Conservation (phyloP, 2,888 invertebrate species). For the Gortyna flavago region DNA sequence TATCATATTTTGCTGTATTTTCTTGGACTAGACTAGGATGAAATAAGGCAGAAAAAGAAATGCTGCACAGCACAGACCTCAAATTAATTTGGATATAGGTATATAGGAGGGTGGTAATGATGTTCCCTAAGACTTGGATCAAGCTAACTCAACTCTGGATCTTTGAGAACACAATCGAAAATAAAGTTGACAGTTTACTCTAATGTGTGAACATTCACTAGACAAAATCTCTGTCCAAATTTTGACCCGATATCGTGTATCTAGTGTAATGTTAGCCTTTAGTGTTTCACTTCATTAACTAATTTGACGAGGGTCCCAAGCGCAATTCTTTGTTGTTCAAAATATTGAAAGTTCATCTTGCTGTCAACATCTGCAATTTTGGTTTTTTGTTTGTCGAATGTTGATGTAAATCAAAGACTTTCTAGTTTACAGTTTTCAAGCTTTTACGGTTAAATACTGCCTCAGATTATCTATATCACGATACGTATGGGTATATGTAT, state of each 20-base stretch:
- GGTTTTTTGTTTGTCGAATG: background rate
- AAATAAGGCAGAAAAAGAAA: background rate
- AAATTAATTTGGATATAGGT: background rate
- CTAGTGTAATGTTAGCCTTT: conserved; percentile 65
- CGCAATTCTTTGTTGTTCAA: conserved; percentile 64
- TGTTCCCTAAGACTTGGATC: background rate
- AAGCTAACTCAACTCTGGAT: background rate
- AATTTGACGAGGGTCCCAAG: conserved; percentile 70
- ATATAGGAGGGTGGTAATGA: too few species aligned
- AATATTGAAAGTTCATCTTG: conserved; percentile 40
- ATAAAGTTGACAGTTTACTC: background rate
- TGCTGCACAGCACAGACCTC: background rate
- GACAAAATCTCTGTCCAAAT: conserved; percentile 22
- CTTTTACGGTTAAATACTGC: conserved; percentile 17
- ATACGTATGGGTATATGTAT: conserved; percentile 9
- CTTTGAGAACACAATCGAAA: background rate
- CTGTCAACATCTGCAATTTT: conserved; percentile 17
- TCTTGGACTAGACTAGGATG: too few species aligned
- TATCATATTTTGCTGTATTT: background rate
- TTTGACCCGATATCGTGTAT: conserved; percentile 32
- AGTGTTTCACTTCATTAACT: conserved; percentile 75
- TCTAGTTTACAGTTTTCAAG: conserved; percentile 37
- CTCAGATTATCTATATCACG: conserved; percentile 20
- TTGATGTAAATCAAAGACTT: conserved; percentile 26
- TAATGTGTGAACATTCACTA: conserved; percentile 10